Conservation (phyloP, 2,113 vertebrate genomes). For the Leucosticte australis region DNA sequence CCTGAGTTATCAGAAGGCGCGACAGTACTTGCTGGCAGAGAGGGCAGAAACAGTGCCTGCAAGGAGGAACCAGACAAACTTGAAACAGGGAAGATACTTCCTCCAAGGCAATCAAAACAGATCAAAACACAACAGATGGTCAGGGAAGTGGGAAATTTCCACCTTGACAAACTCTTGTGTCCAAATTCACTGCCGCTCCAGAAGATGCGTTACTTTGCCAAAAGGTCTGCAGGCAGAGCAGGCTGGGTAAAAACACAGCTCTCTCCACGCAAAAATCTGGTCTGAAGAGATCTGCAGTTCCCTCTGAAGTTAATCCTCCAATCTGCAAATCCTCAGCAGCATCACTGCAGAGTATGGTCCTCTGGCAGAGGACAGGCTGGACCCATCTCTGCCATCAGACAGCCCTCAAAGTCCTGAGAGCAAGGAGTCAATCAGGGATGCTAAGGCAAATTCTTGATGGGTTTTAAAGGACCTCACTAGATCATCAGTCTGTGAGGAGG, state of each 20-base stretch:
- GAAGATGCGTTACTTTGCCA: neutral
- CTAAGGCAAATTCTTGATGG: neutral
- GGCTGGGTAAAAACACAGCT: neutral
- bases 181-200: neutral
- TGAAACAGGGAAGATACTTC: neutral
- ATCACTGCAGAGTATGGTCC: neutral
- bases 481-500: neutral
- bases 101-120: neutral
- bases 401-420: neutral
- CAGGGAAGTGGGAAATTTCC: neutral
- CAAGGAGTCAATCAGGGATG: neutral
- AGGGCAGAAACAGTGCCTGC: neutral
- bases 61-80: neutral
- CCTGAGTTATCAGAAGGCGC: neutral
- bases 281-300: neutral
- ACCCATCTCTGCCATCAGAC: neutral
- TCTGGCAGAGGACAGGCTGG: neutral
- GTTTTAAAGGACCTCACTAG: neutral
- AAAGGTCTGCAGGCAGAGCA: neutral
- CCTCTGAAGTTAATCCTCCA: neutral
- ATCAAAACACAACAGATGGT: neutral
- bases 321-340: neutral
- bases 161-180: neutral
- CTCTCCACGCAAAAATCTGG: accelerated
- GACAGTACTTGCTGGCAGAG: neutral